Conservation (phyloP, 2,888 invertebrate species). For the Eumerus sabulonum region DNA sequence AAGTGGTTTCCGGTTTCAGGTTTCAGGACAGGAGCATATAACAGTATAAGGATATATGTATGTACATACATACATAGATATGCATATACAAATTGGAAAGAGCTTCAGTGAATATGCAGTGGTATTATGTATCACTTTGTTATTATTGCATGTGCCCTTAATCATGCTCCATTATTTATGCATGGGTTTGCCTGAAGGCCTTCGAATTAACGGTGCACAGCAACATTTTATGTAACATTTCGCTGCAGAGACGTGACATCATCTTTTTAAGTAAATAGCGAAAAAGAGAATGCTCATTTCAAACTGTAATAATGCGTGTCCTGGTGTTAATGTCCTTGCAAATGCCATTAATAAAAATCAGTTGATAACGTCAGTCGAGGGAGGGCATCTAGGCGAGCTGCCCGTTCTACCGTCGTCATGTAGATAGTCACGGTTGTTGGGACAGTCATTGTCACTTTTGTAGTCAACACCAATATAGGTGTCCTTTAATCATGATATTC, state of each 20-base stretch:
- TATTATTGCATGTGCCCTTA: constrained; percentile 23
- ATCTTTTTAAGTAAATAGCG: too few species aligned
- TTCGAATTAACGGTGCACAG: neutral
- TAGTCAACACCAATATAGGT: too few species aligned
- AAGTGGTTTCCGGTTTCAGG: too few species aligned
- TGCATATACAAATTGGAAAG: too few species aligned
- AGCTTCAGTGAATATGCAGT: constrained; percentile 12
- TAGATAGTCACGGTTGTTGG: neutral
- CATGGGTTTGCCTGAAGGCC: neutral
- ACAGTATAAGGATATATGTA: too few species aligned
- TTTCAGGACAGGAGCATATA: too few species aligned
- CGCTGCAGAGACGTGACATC: too few species aligned
- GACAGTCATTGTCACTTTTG: neutral
- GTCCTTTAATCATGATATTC: constrained; percentile 33
- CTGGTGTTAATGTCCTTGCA: neutral
- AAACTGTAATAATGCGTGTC: neutral
- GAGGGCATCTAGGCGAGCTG: constrained; percentile 2
- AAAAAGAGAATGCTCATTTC: neutral
- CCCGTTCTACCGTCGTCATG: neutral
- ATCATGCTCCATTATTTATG: constrained; percentile 7
- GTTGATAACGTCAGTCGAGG: constrained; percentile 25
- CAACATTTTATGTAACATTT: too few species aligned
- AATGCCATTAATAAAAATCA: constrained; percentile 17
- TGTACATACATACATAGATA: too few species aligned
- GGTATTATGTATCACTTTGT: constrained; percentile 36